These are phyloP conservation scores for Entomobrya multifasciata DNA, from an alignment of 2,888 invertebrate genomes.

Conservation along the genomic window DNA sequence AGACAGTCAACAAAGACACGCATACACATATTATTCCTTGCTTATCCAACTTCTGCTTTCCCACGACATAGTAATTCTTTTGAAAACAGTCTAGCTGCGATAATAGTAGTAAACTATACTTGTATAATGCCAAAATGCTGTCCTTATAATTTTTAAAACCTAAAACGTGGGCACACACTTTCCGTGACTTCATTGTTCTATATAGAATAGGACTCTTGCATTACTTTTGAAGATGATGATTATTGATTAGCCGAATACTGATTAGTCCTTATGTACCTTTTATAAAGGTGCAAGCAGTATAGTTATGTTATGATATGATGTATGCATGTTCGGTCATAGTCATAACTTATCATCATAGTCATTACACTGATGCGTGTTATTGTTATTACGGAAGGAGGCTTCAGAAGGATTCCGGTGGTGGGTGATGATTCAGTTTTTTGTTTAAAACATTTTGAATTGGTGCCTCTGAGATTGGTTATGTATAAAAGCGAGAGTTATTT, in stretches of 20 bases:
- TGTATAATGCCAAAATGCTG: too few species aligned
- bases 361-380: neutral
- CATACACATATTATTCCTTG: neutral
- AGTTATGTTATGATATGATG: neutral
- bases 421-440: constrained; percentile 3
- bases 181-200: constrained; percentile 45
- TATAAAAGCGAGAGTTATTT: constrained; percentile 61
- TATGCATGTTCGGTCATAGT: neutral
- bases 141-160: too few species aligned
- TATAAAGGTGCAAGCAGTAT: too few species aligned
- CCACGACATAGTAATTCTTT: constrained; percentile 37
- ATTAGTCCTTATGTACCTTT: neutral
- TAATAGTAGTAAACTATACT: too few species aligned
- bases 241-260: too few species aligned
- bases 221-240: neutral
- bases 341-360: neutral
- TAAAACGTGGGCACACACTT: neutral
- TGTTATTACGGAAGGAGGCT: constrained; percentile 50
- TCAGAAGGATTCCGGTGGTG: constrained; percentile 3
- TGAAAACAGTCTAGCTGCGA: neutral
- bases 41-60: constrained; percentile 35
- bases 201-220: neutral
- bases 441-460: too few species aligned
- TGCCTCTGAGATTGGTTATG: neutral
- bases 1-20: constrained; percentile 6